Conservation (phyloP, 2,888 invertebrate species). For the Pyrrhia umbra region DNA sequence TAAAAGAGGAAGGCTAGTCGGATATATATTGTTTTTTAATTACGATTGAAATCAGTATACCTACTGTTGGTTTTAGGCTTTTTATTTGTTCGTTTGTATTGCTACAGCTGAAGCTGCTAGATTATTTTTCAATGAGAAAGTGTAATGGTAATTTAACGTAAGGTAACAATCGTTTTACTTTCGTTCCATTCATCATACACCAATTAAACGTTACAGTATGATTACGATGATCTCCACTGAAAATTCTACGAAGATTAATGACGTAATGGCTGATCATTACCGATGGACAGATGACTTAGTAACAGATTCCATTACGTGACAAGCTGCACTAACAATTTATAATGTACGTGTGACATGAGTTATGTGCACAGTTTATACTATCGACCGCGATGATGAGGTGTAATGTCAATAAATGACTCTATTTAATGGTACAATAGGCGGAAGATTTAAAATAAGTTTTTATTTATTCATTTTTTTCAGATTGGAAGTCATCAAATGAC, state of each 20-base stretch:
- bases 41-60: too few relatives aligned
- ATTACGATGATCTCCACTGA: not conserved
- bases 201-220: not conserved
- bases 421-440: not conserved
- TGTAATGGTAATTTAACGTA: not conserved
- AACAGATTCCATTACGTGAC: conserved; percentile 13
- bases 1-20: too few relatives aligned
- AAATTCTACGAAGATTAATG: conserved; percentile 20
- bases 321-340: conserved; percentile 6
- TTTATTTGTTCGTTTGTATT: too few relatives aligned
- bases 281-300: conserved; percentile 1
- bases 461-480: too few relatives aligned
- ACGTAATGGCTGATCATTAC: conserved; percentile 8
- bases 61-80: too few relatives aligned
- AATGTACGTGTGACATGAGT: conserved; percentile 10
- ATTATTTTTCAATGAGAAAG: not conserved
- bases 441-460: too few relatives aligned
- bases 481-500: too few relatives aligned
- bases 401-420: not conserved
- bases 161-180: not conserved
- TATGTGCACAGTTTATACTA: not conserved
- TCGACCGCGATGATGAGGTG: not conserved
- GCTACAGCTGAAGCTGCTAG: too few relatives aligned
- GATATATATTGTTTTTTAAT: too few relatives aligned
- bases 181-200: not conserved